Percentiles rank a stretch among this genome's conserved stretches.
phyloP scores from a whole-genome alignment of 1,140 invertebrate species.

The Aradophagus sp. region DNA sequence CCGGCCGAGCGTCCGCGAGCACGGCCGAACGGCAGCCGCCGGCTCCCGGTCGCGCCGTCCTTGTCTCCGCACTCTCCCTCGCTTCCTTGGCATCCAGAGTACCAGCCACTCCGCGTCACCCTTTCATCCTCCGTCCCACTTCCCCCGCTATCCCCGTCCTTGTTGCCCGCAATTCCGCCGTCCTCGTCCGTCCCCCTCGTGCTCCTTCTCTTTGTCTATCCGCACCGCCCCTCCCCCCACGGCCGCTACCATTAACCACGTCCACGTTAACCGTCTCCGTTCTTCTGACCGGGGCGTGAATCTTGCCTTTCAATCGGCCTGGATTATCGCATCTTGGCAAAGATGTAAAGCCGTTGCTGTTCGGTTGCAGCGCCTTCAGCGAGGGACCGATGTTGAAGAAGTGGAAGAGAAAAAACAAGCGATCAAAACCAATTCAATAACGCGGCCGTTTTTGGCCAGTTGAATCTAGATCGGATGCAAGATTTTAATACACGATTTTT shows the following conservation, averaged over 20 bases:
- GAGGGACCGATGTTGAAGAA: conserved; percentile 4
- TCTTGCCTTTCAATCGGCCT: conserved; percentile 42
- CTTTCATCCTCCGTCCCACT: conserved; percentile 3
- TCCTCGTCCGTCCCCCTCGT: too few relatives aligned
- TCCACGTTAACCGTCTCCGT: too few relatives aligned
- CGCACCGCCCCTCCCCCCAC: neutral
- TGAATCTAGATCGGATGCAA: conserved; percentile 16
- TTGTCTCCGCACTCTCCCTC: conserved; percentile 11
- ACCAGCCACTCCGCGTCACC: too few relatives aligned
- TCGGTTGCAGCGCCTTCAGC: conserved; percentile 24
- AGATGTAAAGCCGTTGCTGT: conserved; percentile 31
- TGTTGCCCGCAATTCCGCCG: too few relatives aligned
- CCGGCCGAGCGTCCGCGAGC: conserved; percentile 7
- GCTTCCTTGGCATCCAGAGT: conserved; percentile 10
- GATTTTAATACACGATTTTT: conserved; percentile 24
- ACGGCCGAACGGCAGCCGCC: conserved; percentile 26
- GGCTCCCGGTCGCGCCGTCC: conserved; percentile 21
- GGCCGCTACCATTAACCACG: conserved; percentile 34
- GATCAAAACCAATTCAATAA: conserved; percentile 53
- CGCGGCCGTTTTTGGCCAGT: conserved; percentile 10
- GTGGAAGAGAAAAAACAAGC: conserved; percentile 14
- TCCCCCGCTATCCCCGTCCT: too few relatives aligned
- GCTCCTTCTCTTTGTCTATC: too few relatives aligned
- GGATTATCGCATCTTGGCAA: conserved; percentile 55
- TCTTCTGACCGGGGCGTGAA: conserved; percentile 25